These are phyloP conservation scores for Cyclina sinensis DNA, from an alignment of 1,140 invertebrate species.

Conservation along the genomic window DNA sequence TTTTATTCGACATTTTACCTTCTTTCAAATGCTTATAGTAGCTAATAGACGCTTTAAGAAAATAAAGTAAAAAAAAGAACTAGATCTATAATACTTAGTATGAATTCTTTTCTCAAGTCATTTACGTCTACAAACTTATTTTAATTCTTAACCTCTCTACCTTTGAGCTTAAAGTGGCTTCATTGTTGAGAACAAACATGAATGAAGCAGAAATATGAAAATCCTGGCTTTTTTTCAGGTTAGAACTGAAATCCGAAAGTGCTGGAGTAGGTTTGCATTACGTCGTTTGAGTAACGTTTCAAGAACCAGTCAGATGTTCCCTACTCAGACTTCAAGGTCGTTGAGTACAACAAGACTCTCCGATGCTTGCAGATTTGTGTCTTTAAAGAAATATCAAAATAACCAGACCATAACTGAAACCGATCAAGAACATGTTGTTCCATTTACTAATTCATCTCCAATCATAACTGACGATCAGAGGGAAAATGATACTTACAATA, in stretches of 20 bases:
- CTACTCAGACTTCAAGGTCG: background rate
- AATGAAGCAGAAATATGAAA: no score
- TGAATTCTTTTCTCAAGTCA: no score
- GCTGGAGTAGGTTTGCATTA: background rate
- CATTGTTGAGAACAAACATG: no score
- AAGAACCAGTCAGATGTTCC: background rate
- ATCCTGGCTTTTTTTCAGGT: no score
- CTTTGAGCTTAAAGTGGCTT: no score
- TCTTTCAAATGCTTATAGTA: no score
- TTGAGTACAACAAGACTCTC: slow-evolving; percentile 29
- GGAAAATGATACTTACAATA: background rate
- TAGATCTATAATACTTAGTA: no score
- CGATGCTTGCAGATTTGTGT: background rate
- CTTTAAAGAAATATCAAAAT: background rate
- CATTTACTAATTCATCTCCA: slow-evolving; percentile 36
- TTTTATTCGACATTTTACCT: no score
- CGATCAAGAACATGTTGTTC: slow-evolving; percentile 40
- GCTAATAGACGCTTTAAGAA: no score
- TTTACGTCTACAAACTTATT: no score
- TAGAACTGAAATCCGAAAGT: slow-evolving; percentile 28
- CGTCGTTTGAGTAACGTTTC: slow-evolving; percentile 32
- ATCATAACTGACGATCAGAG: background rate
- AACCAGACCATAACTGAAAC: background rate
- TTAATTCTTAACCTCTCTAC: no score
- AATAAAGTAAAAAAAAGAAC: no score